Evolutionary conservation across 2,888 invertebrate genomes (phyloP).

Genomic region (Trissoscelio sp.): DNA sequence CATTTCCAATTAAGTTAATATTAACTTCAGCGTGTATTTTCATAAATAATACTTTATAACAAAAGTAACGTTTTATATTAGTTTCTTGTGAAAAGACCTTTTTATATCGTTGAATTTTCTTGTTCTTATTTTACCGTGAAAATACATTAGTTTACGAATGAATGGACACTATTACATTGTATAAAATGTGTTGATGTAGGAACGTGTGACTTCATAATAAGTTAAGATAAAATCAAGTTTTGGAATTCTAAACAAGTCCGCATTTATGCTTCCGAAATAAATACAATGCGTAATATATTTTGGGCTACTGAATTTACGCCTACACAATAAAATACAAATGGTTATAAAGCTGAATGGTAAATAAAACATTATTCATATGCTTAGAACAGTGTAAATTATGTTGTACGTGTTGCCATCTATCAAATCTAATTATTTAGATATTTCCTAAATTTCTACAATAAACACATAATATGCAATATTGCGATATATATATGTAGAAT

Average conservation of each 20-base stretch:
- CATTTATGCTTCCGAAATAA: neutral
- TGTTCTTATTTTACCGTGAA: no score
- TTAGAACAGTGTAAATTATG: constrained; percentile 12
- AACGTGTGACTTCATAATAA: constrained; percentile 6
- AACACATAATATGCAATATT: no score
- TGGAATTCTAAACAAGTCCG: neutral
- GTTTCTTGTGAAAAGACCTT: no score
- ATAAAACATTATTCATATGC: constrained; percentile 7
- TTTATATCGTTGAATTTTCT: no score
- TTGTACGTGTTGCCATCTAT: constrained; percentile 9
- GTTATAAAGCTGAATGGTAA: constrained; percentile 2
- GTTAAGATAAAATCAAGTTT: neutral
- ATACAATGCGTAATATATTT: constrained; percentile 8
- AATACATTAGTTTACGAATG: no score
- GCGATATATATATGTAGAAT: no score
- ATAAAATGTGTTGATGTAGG: neutral
- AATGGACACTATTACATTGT: neutral
- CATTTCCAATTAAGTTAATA: no score
- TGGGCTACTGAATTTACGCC: constrained; percentile 17
- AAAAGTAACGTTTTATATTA: no score
- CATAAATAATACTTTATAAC: no score
- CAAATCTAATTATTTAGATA: neutral
- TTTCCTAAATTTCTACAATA: no score
- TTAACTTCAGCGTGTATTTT: no score
- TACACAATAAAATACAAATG: constrained; percentile 1